Base-by-base conservation (phyloP, 2,113 vertebrate species). In the Geothlypis trichas region DNA sequence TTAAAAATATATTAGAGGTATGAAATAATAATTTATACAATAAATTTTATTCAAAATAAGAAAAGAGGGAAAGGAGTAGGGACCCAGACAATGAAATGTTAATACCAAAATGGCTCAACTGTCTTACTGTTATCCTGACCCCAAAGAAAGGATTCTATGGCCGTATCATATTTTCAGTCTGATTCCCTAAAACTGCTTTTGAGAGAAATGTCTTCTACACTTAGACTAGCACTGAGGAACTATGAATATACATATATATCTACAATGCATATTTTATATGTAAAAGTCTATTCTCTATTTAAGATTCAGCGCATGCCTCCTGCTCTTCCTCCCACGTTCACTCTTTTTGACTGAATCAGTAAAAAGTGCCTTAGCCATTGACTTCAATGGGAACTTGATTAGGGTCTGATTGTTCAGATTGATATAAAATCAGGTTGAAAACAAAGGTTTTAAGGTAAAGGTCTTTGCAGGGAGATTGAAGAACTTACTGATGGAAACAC, bases 301-400 rank as follows among this genome's bases (percentile, higher is more conserved):
- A 72, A 87, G 28, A 76, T 90, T 85, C 66, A 54, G 26, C 42
- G n/a, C 91, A 17, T 77, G 20, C 44, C 46, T 94, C 31, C 39
- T 7, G 18, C 16, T 79, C 21, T 76, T 92, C 37, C 41, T 95
- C 14, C 12, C 13, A 59, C 51, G 74, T 81, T 51, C 15, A 20
- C 14, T 84, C 18, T n/a, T 72, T 72, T 65, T 72, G 49, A 49
- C 49, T 52, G 66, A 89, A 82, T 84, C 51, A 89, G 30, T 76
- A 80, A 83, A 42, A 91, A 61, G 15, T 72, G 35, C 12, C 14
- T 42, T 67, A 63, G 47, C 10, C 46, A 24, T 55, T 51, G 47
- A 79, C 69, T 93, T 95, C 61, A 75, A 2, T 78, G 20, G 67
- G 81, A 87, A 84, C 52, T 87, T 84, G 65, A 87, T 95, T 92